Evolutionary conservation across 2,797 vertebrate species (phyloP).

Genomic region (Pseudochirops cupreus): DNA sequence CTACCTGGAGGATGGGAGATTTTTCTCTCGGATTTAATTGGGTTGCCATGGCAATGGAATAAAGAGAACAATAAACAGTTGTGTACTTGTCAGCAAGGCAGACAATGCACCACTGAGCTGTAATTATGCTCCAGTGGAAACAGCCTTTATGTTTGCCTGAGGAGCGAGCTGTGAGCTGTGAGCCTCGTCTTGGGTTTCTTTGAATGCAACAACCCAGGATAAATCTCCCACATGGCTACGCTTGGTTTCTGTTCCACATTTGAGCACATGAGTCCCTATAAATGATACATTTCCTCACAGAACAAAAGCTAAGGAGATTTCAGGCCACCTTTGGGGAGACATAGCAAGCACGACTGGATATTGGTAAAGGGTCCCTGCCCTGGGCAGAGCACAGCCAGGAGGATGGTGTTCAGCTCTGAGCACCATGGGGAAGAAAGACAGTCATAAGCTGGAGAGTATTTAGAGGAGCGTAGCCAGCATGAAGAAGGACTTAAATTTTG

Average conservation of each 20-base stretch:
- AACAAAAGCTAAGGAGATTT: neutral
- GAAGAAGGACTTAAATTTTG: neutral
- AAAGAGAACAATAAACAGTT: slow-evolving; percentile 87
- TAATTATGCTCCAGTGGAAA: slow-evolving; percentile 82
- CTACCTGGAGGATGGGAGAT: slow-evolving; percentile 70
- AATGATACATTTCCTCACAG: neutral
- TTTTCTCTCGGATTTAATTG: slow-evolving; percentile 74
- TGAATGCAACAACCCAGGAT: neutral
- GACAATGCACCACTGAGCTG: slow-evolving; percentile 82
- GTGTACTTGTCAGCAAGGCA: slow-evolving; percentile 84
- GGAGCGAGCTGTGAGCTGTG: slow-evolving; percentile 19
- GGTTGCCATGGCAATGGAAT: slow-evolving; percentile 85
- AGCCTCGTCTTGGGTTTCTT: neutral
- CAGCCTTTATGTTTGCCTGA: slow-evolving; percentile 74
- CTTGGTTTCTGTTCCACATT: neutral
- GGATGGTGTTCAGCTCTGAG: neutral
- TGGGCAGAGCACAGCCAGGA: neutral
- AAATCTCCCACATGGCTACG: neutral
- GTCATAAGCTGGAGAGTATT: neutral
- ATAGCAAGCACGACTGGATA: neutral
- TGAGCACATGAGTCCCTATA: neutral
- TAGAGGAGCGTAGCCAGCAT: neutral
- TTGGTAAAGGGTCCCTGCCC: neutral
- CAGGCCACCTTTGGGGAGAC: neutral
- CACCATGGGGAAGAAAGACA: neutral